phyloP scores from a whole-genome alignment of 2,888 invertebrate genomes.

The Polyommatus icarus region DNA sequence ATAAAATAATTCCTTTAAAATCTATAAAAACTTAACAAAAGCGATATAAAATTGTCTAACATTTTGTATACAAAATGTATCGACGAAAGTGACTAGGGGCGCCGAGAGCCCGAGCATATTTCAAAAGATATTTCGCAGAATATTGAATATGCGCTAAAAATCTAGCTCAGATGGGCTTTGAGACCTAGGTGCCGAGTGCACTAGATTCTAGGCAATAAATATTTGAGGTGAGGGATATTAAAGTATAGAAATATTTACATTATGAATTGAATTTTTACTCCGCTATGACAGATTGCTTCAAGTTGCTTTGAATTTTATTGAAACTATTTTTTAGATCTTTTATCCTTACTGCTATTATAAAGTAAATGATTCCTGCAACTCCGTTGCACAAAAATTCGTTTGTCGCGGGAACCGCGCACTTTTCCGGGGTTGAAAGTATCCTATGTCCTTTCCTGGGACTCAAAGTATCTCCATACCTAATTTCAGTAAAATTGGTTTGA shows the following conservation, averaged over 20 bases:
- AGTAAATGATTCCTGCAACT: no score
- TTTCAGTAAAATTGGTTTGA: no score
- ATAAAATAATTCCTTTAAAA: no score
- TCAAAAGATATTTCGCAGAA: neutral
- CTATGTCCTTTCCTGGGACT: no score
- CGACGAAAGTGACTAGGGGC: neutral
- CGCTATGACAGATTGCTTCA: neutral
- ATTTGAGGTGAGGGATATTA: conserved; percentile 2
- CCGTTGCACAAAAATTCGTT: no score
- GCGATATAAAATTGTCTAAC: neutral
- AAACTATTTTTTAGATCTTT: neutral
- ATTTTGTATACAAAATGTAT: neutral
- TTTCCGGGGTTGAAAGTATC: no score
- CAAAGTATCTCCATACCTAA: no score
- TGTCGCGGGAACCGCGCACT: no score
- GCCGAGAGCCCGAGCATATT: neutral
- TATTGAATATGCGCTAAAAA: conserved; percentile 18
- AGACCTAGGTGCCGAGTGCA: conserved; percentile 3
- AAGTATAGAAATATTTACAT: neutral
- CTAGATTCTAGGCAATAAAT: conserved; percentile 14
- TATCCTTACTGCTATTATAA: no score
- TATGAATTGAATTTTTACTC: neutral
- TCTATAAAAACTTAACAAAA: neutral
- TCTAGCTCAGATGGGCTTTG: neutral
- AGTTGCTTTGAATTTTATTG: neutral